These are phyloP conservation scores for Drosophila conformis DNA, from an alignment of 2,888 invertebrate genomes.

Conservation along the genomic window DNA sequence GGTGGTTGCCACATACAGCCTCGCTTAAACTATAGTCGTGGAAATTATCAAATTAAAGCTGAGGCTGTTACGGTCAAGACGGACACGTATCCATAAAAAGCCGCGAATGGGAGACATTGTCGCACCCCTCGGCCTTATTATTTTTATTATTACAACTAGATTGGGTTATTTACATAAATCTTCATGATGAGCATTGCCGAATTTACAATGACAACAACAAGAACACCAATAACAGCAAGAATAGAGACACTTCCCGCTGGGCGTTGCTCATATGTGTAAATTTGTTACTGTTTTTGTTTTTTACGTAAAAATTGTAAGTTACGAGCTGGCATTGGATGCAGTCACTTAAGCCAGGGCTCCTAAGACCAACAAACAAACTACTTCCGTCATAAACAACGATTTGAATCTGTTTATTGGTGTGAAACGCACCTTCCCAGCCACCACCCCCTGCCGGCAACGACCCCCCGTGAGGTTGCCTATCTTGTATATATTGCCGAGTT, in stretches of 20 bases:
- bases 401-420: constrained; percentile 70
- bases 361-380: constrained; percentile 31
- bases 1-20: constrained; percentile 8
- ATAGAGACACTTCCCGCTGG: constrained; percentile 31
- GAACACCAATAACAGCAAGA: not conserved
- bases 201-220: constrained; percentile 37
- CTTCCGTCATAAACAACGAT: constrained; percentile 70
- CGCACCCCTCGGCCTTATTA: constrained; percentile 37
- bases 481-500: constrained; percentile 20
- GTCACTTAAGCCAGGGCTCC: constrained; percentile 50
- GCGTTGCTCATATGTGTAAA: constrained; percentile 32
- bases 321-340: constrained; percentile 57
- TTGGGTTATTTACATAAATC: constrained; percentile 80
- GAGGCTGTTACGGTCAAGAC: constrained; percentile 46
- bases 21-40: constrained; percentile 38
- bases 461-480: constrained; percentile 18
- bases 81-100: constrained; percentile 21
- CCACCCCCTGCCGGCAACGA: not conserved
- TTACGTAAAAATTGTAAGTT: constrained; percentile 39
- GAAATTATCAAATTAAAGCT: constrained; percentile 76
- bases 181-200: constrained; percentile 57
- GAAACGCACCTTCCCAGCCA: not conserved
- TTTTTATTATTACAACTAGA: constrained; percentile 56
- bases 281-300: constrained; percentile 12
- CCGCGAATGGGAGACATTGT: constrained; percentile 22